Evolutionary conservation across 1,140 invertebrate genomes (phyloP), one percentile per base, ranked within the genome.

Genomic region (Oryzaephilus surinamensis): DNA sequence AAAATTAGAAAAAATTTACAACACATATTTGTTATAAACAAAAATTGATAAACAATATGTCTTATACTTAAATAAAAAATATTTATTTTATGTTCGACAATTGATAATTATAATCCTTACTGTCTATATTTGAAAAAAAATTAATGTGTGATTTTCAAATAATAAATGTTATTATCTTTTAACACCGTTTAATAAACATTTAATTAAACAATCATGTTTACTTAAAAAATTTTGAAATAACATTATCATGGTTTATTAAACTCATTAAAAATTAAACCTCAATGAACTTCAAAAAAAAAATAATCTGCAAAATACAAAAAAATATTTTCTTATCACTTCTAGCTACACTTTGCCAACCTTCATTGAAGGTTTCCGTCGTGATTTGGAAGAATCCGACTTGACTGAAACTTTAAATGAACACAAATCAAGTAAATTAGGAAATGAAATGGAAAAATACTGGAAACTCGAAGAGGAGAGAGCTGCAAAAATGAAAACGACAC

Each of bases 331-430:
- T 31, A 15, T 33, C 32, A 29, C 32, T 41, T 34, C 42, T 39
- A 70, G 68, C 40, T 70, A 63, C 47, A 62, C 64, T 10, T 57
- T 70, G 42, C 66, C 67, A 29, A 67, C 66, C 41, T 72, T 73
- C 50, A 61, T 62, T 26, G 63, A 64, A 41, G 72, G 72, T 8
- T 62, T 62, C 28, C 71, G 68, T 54, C 52, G 63, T 15, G 70
- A 75, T 30, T 50, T 78, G 8, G 67, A 70, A 32, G 52, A 71
- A 21, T 55, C 65, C 2, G 76, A 79, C 48, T 50, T 79, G n/a
- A 75, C 67, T 54, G 62, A 69, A 46, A 67, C 74, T n/a, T 57
- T 75, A 3, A 60, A 63, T 4, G 64, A 66, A 14, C 74, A 79
- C 44, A 58, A 61, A 15, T 76, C 74, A 0, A 64, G 65, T 7